Evolutionary conservation across 2,888 invertebrate genomes (phyloP).

Genomic region (Pachycephus smyrnensis): DNA sequence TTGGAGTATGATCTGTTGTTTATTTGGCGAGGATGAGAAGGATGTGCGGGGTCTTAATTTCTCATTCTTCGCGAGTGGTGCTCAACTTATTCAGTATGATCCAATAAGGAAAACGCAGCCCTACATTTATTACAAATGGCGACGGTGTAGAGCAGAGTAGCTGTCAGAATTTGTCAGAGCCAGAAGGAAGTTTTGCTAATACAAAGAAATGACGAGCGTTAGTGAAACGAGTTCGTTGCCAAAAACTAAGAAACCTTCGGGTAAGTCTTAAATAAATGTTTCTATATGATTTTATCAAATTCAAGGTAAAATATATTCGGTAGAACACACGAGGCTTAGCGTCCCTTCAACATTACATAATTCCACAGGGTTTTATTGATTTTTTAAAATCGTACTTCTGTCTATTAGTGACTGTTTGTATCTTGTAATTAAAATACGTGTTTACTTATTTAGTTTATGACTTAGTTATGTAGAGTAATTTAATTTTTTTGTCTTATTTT

Average conservation of each 20-base stretch:
- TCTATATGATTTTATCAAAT: neutral
- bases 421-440: neutral
- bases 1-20: neutral
- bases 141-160: neutral
- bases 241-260: slow-evolving; percentile 63
- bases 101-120: neutral
- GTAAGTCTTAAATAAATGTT: slow-evolving; percentile 38
- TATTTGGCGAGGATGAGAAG: neutral
- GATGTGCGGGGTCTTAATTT: neutral
- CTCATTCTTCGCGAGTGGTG: neutral
- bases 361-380: slow-evolving; percentile 10
- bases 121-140: neutral
- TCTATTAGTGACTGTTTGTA: neutral
- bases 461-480: slow-evolving; percentile 9
- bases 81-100: neutral
- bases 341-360: neutral
- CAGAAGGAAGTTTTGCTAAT: neutral
- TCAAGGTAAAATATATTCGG: neutral
- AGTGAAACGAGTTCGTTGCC: slow-evolving; percentile 52
- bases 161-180: neutral
- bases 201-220: slow-evolving; percentile 47
- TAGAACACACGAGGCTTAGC: neutral
- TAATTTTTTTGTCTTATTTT: slow-evolving; percentile 1
- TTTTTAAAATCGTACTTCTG: neutral
- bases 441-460: neutral